Conservation (phyloP, 2,797 vertebrate genomes). For the Coracias cyanogaster region DNA sequence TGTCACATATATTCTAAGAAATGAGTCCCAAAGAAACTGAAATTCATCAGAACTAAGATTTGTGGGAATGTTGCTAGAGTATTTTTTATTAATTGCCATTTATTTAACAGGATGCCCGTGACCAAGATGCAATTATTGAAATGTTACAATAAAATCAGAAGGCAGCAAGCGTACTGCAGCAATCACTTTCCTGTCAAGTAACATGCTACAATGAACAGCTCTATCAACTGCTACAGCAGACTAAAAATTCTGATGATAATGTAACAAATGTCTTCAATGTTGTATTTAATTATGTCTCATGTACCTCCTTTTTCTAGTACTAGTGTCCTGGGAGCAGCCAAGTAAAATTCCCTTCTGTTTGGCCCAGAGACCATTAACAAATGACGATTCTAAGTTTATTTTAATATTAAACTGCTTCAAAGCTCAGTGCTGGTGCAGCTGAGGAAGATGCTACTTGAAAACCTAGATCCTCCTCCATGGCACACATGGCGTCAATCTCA, state of each 20-base stretch:
- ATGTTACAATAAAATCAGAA: background rate
- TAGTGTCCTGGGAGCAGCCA: background rate
- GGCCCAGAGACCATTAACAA: background rate
- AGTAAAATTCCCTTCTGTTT: background rate
- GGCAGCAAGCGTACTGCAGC: background rate
- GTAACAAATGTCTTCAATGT: background rate
- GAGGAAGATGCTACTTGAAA: constrained; percentile 3
- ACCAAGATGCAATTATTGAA: background rate
- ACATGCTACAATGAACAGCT: background rate
- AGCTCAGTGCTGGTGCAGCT: background rate
- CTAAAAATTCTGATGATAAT: background rate
- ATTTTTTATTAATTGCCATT: background rate
- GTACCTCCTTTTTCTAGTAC: background rate
- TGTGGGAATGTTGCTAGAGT: background rate
- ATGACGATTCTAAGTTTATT: background rate
- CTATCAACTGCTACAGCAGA: background rate
- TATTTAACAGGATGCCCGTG: background rate
- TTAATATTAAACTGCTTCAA: background rate
- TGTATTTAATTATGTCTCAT: background rate
- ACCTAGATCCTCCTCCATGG: background rate
- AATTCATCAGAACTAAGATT: background rate
- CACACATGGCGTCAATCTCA: background rate
- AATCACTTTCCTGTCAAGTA: background rate
- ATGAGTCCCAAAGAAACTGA: background rate
- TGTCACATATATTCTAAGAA: background rate